Percentiles rank a stretch among this genome's conserved stretches.
phyloP scores from a whole-genome alignment of 2,888 invertebrate genomes.

The Oeneis ivallda region DNA sequence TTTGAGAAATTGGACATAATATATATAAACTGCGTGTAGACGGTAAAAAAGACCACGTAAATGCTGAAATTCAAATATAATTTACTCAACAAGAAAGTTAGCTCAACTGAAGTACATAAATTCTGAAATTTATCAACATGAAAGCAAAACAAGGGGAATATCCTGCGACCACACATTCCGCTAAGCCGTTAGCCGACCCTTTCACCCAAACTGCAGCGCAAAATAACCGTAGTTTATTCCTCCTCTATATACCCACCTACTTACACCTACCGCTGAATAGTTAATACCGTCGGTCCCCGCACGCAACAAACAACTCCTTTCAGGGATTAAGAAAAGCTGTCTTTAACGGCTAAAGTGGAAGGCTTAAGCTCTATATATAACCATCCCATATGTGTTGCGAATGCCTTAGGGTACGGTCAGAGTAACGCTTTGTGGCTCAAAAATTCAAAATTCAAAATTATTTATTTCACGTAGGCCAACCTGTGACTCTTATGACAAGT shows the following conservation, averaged over 20 bases:
- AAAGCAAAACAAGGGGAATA: neutral
- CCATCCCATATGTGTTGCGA: neutral
- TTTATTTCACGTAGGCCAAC: too few relatives aligned
- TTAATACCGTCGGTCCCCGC: neutral
- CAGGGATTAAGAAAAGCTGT: conserved; percentile 10
- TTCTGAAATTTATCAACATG: conserved; percentile 1
- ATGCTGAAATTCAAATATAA: neutral
- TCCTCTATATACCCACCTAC: neutral
- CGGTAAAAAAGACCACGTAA: too few relatives aligned
- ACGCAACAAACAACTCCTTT: conserved; percentile 6
- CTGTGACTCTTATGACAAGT: too few relatives aligned
- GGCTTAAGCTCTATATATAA: neutral
- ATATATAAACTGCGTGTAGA: too few relatives aligned
- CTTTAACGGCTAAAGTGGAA: conserved; percentile 2
- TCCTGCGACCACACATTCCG: conserved; percentile 12
- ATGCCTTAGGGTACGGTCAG: neutral
- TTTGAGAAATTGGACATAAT: too few relatives aligned
- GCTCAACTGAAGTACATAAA: neutral
- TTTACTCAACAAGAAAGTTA: neutral
- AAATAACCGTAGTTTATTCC: neutral
- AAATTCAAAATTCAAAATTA: too few relatives aligned
- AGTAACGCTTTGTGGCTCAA: neutral
- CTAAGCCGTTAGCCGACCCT: conserved; percentile 14
- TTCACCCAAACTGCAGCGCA: conserved; percentile 5
- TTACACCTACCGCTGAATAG: conserved; percentile 1